phyloP scores from a whole-genome alignment of 2,888 invertebrate species.

The Yponomeuta plumbellus region DNA sequence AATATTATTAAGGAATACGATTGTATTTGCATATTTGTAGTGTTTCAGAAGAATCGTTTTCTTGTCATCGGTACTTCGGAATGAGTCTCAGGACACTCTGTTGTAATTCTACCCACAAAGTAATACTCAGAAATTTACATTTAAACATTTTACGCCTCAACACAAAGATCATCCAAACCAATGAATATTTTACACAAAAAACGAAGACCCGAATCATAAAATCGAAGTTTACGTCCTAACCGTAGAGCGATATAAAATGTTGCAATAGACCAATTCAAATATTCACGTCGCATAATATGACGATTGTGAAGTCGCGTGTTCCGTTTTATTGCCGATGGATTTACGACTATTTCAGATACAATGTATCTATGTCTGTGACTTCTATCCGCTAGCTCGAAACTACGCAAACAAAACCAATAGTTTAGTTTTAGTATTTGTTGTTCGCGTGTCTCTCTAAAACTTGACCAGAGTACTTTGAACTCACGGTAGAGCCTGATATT shows the following conservation, averaged over 20 bases:
- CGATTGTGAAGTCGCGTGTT: constrained; percentile 49
- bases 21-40: too few species aligned
- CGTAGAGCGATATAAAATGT: constrained; percentile 43
- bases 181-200: constrained; percentile 2
- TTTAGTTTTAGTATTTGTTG: neutral
- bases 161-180: neutral
- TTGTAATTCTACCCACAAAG: too few species aligned
- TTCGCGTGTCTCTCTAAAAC: neutral
- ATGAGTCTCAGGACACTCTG: too few species aligned
- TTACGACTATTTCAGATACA: constrained; percentile 37
- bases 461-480: neutral
- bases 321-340: constrained; percentile 57
- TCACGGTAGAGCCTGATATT: constrained; percentile 3
- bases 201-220: neutral
- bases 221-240: constrained; percentile 28
- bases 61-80: too few species aligned
- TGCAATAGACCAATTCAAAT: constrained; percentile 39
- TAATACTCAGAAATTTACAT: too few species aligned
- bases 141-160: neutral
- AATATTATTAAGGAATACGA: too few species aligned
- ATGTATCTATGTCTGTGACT: constrained; percentile 6
- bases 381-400: neutral
- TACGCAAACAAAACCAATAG: constrained; percentile 11
- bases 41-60: too few species aligned
- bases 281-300: constrained; percentile 47